Conservation (phyloP, 2,888 invertebrate genomes). For the Dasypolia templi region DNA sequence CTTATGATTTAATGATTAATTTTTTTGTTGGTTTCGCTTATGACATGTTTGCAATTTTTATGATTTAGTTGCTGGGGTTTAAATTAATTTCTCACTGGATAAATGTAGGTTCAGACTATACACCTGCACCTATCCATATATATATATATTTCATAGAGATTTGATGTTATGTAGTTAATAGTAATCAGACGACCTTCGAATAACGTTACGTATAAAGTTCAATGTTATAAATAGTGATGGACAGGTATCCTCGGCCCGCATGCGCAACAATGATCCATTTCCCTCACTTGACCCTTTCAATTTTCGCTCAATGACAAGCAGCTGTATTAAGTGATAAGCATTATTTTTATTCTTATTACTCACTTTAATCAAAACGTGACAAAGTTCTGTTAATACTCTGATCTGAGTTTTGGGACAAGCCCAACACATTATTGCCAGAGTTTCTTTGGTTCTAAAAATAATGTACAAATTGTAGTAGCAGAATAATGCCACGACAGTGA, state of each 20-base stretch:
- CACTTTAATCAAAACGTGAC: not conserved
- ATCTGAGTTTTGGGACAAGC: not conserved
- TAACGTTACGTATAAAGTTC: conserved; percentile 27
- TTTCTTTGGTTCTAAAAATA: not conserved
- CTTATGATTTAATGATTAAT: conserved; percentile 36
- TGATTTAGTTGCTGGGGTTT: not conserved
- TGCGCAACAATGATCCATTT: conserved; percentile 49
- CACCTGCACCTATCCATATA: too few relatives aligned
- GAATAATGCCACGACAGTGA: not conserved
- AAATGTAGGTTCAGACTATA: not conserved
- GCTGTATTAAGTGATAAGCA: conserved; percentile 26
- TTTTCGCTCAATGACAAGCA: conserved; percentile 39
- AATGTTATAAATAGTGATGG: conserved; percentile 46
- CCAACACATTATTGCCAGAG: not conserved
- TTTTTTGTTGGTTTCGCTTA: conserved; percentile 29
- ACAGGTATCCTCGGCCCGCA: conserved; percentile 54
- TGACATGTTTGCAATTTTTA: conserved; percentile 24
- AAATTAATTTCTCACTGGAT: not conserved
- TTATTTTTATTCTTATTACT: not conserved
- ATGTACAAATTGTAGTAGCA: not conserved
- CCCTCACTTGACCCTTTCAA: conserved; percentile 56
- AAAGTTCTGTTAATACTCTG: not conserved
- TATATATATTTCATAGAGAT: too few relatives aligned
- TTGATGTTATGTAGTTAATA: not conserved
- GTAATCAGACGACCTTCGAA: not conserved